phyloP scores from a whole-genome alignment of 2,888 invertebrate genomes.

The Dusona sp. region DNA sequence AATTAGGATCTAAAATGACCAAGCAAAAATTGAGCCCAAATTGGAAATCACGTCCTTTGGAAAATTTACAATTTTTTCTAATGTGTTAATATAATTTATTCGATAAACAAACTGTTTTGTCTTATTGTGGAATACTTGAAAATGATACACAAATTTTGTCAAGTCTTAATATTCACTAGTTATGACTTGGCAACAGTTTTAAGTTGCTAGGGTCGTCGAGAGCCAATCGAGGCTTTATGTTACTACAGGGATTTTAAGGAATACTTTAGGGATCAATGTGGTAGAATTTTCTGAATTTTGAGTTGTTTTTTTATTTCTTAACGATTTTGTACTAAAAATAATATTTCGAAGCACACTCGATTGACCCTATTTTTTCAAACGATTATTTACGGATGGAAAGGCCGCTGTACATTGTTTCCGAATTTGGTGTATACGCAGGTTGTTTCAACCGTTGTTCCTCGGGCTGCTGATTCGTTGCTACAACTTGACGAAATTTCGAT shows the following conservation, averaged over 20 bases:
- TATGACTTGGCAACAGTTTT: too few relatives aligned
- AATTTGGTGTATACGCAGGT: conserved; percentile 83
- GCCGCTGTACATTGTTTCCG: conserved; percentile 31
- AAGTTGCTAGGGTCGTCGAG: too few relatives aligned
- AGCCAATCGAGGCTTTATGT: neutral
- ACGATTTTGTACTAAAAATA: neutral
- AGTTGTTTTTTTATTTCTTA: too few relatives aligned
- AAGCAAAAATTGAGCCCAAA: neutral
- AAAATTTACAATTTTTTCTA: too few relatives aligned
- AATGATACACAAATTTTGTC: too few relatives aligned
- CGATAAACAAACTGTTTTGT: neutral
- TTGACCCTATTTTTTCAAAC: conserved; percentile 2
- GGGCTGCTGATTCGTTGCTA: conserved; percentile 88
- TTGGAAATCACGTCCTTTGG: neutral
- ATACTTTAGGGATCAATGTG: neutral
- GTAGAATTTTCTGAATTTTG: too few relatives aligned
- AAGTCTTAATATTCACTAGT: neutral
- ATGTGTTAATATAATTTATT: too few relatives aligned
- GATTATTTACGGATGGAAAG: neutral
- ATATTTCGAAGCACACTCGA: neutral
- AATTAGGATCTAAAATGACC: neutral
- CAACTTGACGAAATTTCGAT: conserved; percentile 80
- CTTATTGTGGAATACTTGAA: too few relatives aligned
- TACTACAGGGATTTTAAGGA: neutral
- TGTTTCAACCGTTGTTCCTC: conserved; percentile 88